Evolutionary conservation across 2,797 vertebrate species (phyloP), one percentile per base, ranked within the genome.

Genomic region (Nannoperca australis): DNA sequence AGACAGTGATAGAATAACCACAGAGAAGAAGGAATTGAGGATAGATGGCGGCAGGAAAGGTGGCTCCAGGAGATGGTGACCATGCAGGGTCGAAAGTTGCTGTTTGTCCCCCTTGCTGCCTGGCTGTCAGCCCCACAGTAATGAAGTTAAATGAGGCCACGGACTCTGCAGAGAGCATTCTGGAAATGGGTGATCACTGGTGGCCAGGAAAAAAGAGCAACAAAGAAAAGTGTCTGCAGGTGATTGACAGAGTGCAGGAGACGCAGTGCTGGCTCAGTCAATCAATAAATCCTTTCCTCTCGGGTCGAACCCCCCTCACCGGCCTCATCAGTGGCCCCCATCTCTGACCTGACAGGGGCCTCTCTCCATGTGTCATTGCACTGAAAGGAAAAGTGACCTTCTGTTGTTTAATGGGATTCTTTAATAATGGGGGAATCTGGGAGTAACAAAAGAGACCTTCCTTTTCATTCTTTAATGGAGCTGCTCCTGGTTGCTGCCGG

Each of bases 331-430:
- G 87, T 10, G 14, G 71, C 68, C 80, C 83, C 76, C 82, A 83
- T 90, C 89, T 81, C 84, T 84, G 82, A 86, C 91, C 90, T 84
- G 91, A 91, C 89, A 86, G 85, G 77, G 79, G 85, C 85, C 83
- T 66, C 86, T 81, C 75, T 92, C 84, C 75, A 89, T 86, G 89
- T 93, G 92, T 95, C 91, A 92, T 89, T 76, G 49, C 75, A 61
- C n/a, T 94, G 91, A 95, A 95, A 95, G 91, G 89, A 85, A 95
- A 94, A 94, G 95, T 95, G 94, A 95, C 94, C 94, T 95, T 78
- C 85, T 82, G 82, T 85, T 68, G 56, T 88, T 92, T 94, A 94
- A 95, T 95, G 89, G 90, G 91, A 93, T 92, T 92, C 92, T 89
- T 91, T 86, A 92, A 94, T 93, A 94, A 92, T 86, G 87, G 85